These are phyloP conservation scores for Sweltsa coloradensis DNA, from an alignment of 1,140 invertebrate genomes.

Conservation along the genomic window DNA sequence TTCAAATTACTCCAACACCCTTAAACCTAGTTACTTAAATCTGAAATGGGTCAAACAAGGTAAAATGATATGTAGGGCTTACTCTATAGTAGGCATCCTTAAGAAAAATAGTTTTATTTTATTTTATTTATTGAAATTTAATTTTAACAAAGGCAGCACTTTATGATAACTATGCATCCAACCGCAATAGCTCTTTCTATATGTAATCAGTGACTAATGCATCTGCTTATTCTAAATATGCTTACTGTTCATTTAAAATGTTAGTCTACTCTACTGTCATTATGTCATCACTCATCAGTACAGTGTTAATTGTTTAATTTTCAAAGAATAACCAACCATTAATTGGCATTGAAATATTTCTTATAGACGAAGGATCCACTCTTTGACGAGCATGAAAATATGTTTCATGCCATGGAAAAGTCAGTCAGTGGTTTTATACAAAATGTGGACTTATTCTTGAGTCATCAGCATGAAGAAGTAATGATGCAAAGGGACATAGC, in stretches of 20 bases:
- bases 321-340: background rate
- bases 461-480: constrained; percentile 30
- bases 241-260: background rate
- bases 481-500: constrained; percentile 33
- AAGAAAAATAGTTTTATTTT: no score
- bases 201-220: no score
- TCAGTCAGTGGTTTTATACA: constrained; percentile 39
- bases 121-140: no score
- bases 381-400: constrained; percentile 39
- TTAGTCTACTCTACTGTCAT: background rate
- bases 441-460: constrained; percentile 28
- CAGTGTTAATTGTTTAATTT: background rate
- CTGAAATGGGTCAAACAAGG: no score
- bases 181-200: no score
- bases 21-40: no score
- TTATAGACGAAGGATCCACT: constrained; percentile 36
- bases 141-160: no score
- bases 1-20: no score
- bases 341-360: constrained; percentile 8
- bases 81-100: no score
- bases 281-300: background rate
- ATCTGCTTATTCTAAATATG: no score
- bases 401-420: constrained; percentile 42
- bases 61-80: no score
- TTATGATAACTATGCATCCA: no score